A percentile compares a stretch with the other conserved stretches of the same genome.
These are phyloP conservation scores for Protonemura montana DNA, from an alignment of 2,888 invertebrate species.

Conservation along the genomic window DNA sequence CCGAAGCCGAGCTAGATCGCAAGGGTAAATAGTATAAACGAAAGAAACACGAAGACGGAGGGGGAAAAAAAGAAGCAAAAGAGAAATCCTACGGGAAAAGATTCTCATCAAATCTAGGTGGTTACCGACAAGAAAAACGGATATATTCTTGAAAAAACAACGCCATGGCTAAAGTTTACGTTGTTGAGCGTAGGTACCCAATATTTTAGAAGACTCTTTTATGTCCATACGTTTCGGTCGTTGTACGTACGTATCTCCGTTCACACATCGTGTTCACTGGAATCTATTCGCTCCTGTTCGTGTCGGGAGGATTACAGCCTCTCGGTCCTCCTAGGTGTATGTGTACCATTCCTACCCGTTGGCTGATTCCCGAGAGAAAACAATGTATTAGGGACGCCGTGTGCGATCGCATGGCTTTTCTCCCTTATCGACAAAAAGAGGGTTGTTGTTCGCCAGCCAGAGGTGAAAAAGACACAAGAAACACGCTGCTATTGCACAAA, in stretches of 20 bases:
- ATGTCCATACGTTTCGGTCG: slow-evolving; percentile 12
- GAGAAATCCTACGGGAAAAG: neutral
- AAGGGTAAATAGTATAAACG: neutral
- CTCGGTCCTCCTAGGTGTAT: neutral
- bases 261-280: neutral
- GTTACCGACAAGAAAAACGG: neutral
- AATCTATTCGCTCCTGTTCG: neutral
- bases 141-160: slow-evolving; percentile 12
- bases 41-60: neutral
- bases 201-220: slow-evolving; percentile 5
- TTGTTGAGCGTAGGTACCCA: neutral
- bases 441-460: neutral
- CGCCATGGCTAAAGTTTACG: neutral
- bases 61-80: too few species aligned
- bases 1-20: neutral
- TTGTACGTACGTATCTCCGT: neutral
- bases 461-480: neutral
- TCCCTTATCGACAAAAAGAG: slow-evolving; percentile 4
- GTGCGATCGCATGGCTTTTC: neutral
- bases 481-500: neutral
- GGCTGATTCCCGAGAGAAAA: neutral
- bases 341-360: neutral
- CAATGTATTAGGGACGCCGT: neutral
- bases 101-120: neutral
- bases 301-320: neutral